phyloP scores from a whole-genome alignment of 1,140 invertebrate species.

The Nymphalis io region DNA sequence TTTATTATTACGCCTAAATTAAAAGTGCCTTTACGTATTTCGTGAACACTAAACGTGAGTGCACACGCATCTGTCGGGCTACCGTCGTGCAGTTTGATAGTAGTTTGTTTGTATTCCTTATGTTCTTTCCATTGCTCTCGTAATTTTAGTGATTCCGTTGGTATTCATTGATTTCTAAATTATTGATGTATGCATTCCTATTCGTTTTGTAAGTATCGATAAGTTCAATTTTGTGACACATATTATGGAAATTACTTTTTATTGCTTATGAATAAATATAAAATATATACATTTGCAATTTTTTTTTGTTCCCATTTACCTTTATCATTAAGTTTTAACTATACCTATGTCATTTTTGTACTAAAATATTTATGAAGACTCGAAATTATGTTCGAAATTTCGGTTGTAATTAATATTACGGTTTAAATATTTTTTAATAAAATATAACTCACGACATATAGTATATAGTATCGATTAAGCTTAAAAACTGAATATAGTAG shows the following conservation, averaged over 20 bases:
- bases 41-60: constrained; percentile 43
- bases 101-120: constrained; percentile 37
- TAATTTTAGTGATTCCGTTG: constrained; percentile 52
- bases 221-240: constrained; percentile 72
- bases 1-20: constrained; percentile 55
- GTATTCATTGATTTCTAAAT: constrained; percentile 50
- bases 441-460: too few relatives aligned
- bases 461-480: too few relatives aligned
- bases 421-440: too few relatives aligned
- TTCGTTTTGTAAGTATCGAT: constrained; percentile 61
- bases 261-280: constrained; percentile 80
- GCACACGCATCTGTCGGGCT: constrained; percentile 36
- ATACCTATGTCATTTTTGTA: too few relatives aligned
- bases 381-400: too few relatives aligned
- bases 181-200: constrained; percentile 47
- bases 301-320: constrained; percentile 34
- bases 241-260: constrained; percentile 72
- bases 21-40: constrained; percentile 75
- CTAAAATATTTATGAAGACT: too few relatives aligned
- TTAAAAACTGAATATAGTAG: too few relatives aligned
- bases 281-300: constrained; percentile 57
- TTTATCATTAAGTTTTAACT: not conserved
- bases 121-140: constrained; percentile 24
- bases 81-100: constrained; percentile 19
- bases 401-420: too few relatives aligned